Evolutionary conservation across 1,140 invertebrate species (phyloP), one percentile per base, ranked within the genome.

Genomic region (Trichonephila clavata): DNA sequence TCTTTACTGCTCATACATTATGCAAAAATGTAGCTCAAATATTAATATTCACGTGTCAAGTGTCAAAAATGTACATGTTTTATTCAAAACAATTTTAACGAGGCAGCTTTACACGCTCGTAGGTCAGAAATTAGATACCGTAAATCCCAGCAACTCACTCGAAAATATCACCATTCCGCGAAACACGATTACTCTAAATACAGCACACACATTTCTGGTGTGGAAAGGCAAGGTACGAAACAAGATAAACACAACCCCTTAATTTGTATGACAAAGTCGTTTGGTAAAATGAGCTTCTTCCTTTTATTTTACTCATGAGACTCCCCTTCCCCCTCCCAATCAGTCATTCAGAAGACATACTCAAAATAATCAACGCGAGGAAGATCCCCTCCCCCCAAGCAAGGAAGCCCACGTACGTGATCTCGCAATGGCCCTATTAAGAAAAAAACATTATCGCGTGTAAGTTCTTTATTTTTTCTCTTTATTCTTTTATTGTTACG

Each of bases 201-300:
- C 71, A 32, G 27, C 27, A 27, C 71, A 77, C 71, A 77, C 27
- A 50, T 63, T 77, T 77, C 71, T 8, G 32, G 27, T 16, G 27
- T 39, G 27, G 71, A 27, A 32, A 77, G 27, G 71, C 24, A 39
- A 32, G 16, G 27, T 18, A 32, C 71, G 32, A 77, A 77, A 77
- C 27, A 77, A 77, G 71, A 77, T 77, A 77, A 77, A 39, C 71
- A 77, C 71, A 32, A 16, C 32, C 50, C 27, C 71, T 77, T 77
- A 77, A 77, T 77, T 77, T 77, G 71, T 77, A 77, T 77, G 71
- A 77, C 71, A 77, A 77, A 77, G 71, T 16, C 71, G 71, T 77
- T 77, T 27, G 32, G 71, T 77, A 27, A 77, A 77, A 77, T 77
- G 71, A 77, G 24, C 32, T 13, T 77, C 71, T 77, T 77, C 71